phyloP scores from a whole-genome alignment of 2,797 vertebrate genomes.

The Eulemur albifrons region DNA sequence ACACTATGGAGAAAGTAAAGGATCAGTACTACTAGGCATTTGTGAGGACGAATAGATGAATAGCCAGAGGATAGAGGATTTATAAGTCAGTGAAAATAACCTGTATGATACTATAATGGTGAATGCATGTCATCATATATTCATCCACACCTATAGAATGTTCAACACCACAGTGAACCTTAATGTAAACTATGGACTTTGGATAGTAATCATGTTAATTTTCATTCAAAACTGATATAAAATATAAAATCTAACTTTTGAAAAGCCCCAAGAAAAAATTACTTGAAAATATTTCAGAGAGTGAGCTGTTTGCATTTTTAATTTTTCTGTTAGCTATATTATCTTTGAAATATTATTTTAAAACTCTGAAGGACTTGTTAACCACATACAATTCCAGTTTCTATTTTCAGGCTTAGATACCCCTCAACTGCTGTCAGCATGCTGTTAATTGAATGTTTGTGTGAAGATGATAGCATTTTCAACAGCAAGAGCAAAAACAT shows the following conservation, averaged over 20 bases:
- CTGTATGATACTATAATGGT: not conserved
- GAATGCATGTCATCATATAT: not conserved
- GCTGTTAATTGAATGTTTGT: conserved; percentile 71
- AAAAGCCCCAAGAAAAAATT: not conserved
- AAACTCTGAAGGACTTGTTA: conserved; percentile 49
- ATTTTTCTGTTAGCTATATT: conserved; percentile 51
- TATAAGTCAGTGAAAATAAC: not conserved
- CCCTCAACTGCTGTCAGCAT: conserved; percentile 59
- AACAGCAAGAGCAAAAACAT: conserved; percentile 60
- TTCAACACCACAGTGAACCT: not conserved
- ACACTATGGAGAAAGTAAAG: not conserved
- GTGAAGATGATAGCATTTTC: conserved; percentile 67
- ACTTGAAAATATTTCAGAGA: not conserved
- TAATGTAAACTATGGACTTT: not conserved
- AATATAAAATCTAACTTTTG: not conserved
- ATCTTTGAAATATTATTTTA: conserved; percentile 58
- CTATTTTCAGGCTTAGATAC: conserved; percentile 64
- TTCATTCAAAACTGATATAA: not conserved
- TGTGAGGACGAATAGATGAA: not conserved
- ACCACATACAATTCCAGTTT: conserved; percentile 54
- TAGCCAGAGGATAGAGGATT: not conserved
- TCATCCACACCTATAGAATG: not conserved
- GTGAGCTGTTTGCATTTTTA: conserved; percentile 26
- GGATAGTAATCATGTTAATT: not conserved
- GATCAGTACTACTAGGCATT: not conserved